Evolutionary conservation across 2,888 invertebrate genomes (phyloP).

Genomic region (Drosophila seclusa): DNA sequence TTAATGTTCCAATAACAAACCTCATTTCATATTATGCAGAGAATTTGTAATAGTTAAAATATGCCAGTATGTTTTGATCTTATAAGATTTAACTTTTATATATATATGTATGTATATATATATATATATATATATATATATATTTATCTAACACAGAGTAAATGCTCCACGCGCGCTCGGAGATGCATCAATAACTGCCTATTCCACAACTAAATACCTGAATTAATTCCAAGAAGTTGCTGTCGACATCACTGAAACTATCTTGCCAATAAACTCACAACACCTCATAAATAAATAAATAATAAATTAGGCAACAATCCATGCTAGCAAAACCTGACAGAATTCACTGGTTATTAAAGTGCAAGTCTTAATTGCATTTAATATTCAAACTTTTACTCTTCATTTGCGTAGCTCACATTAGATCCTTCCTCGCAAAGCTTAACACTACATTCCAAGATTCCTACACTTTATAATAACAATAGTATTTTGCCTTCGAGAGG

Average conservation of each 20-base stretch:
- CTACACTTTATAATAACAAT: too few species aligned
- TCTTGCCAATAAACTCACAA: not conserved
- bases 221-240: not conserved
- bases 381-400: not conserved
- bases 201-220: not conserved
- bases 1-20: slow-evolving; percentile 17
- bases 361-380: not conserved
- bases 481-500: not conserved
- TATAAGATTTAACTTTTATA: not conserved
- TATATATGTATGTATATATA: not conserved
- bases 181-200: not conserved
- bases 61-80: not conserved
- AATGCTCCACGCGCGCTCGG: not conserved
- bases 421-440: not conserved
- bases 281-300: not conserved
- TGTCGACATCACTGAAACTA: not conserved
- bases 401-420: not conserved
- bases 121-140: too few species aligned
- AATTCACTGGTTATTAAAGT: not conserved
- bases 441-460: not conserved
- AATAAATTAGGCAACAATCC: too few species aligned
- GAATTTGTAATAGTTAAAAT: too few species aligned
- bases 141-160: not conserved
- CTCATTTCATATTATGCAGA: slow-evolving; percentile 8
- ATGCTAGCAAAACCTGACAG: not conserved